These are phyloP conservation scores for Telmatochromis sp. DNA, from an alignment of 2,113 vertebrate genomes.

Conservation along the genomic window DNA sequence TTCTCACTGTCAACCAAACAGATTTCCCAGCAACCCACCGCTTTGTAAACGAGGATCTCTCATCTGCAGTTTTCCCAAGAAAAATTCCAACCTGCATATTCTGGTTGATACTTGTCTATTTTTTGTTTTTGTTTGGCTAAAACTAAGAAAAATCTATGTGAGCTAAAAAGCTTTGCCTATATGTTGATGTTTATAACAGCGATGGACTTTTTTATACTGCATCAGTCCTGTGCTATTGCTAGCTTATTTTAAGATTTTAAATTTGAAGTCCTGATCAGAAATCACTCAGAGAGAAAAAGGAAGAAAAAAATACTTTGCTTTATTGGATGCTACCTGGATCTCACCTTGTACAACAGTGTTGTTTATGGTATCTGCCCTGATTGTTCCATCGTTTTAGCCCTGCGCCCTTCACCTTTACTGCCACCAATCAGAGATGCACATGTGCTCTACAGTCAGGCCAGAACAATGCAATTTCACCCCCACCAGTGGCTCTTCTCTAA, in stretches of 20 bases:
- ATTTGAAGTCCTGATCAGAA: not conserved
- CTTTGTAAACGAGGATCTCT: not conserved
- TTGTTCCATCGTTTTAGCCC: not conserved
- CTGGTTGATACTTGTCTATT: not conserved
- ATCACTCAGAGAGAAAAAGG: rapidly evolving
- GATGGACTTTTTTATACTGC: not conserved
- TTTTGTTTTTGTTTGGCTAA: not conserved
- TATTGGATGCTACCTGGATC: not conserved
- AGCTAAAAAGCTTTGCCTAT: not conserved
- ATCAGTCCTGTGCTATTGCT: not conserved
- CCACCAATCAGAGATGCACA: not conserved
- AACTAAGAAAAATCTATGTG: not conserved
- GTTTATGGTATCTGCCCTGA: not conserved
- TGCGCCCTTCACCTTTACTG: not conserved
- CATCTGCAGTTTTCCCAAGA: not conserved
- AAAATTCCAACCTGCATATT: not conserved
- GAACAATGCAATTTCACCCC: not conserved
- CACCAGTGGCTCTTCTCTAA: not conserved
- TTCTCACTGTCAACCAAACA: conserved; percentile 11
- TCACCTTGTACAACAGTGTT: not conserved
- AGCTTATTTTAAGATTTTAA: not conserved
- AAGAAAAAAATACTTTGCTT: not conserved
- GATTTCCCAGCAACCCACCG: not conserved
- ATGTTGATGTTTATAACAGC: not conserved
- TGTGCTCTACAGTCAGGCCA: not conserved